Evolutionary conservation across 92 coral and sea anemone species (phyloP), one percentile per base, ranked within the genome.

Genomic region (Parazoanthus atlanticus): DNA sequence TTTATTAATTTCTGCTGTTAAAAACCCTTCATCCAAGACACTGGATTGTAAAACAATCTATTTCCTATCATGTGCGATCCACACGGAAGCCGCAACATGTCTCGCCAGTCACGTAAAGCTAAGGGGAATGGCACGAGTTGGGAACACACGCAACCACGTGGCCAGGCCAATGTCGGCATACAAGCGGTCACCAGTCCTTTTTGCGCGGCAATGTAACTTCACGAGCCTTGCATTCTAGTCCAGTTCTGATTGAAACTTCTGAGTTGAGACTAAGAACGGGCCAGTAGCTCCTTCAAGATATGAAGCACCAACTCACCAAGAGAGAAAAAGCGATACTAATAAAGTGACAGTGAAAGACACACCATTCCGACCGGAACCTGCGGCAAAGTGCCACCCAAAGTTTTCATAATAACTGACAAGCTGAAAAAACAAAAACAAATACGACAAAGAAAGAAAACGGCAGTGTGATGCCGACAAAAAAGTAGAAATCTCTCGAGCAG

Each of bases 401-500:
- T 10, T 38, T 41, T 23, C 16, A 40, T 6, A 11, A 76, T 25
- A 23, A 38, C 10, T 15, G 26, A 2, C 34, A 34, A 21, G n/a
- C 12, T 16, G 17, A 11, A 25, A 76, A 25, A 40, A n/a, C 19
- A 16, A 34, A 34, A 34, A 41, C 28, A 76, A 76, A 76, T 76
- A 76, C 49, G 46, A 76, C 5, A 12, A 36, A 76, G 23, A 29
- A 71, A 71, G 10, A 71, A 74, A 74, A 61, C 69, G 9, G 69
- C 69, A 61, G 78, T 31, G 46, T 56, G 58, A 76, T 76, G 80
- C 80, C 80, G 80, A 76, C 54, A 76, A 76, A 76, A 75, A 7
- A 19, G 11, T 25, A 41, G 5, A 41, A 11, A 8, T 21, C 5
- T 76, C 28, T 21, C 69, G 69, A 61, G 28, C 58, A 76, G 21